Percentiles rank a stretch among this genome's conserved stretches.
phyloP scores from a whole-genome alignment of 2,113 vertebrate genomes.

The Odontophorus gujanensis region DNA sequence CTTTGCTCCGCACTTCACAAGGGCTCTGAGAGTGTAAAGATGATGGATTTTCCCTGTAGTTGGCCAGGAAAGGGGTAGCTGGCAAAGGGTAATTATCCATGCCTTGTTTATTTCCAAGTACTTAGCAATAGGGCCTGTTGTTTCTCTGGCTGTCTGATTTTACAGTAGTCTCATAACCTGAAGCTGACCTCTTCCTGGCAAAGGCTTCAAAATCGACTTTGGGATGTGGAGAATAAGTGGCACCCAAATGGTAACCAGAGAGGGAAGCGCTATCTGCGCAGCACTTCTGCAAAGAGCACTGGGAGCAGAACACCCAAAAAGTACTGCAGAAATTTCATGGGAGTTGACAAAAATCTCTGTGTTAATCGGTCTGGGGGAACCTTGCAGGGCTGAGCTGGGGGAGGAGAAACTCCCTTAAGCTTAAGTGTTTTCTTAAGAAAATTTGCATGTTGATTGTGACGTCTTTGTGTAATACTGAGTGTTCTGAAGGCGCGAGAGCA shows the following conservation, averaged over 20 bases:
- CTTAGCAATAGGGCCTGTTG: constrained; percentile 34
- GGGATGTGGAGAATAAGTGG: not conserved
- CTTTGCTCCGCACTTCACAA: not conserved
- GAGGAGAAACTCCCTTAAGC: rapidly evolving
- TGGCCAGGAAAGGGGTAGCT: constrained; percentile 38
- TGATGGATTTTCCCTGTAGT: constrained; percentile 59
- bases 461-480: not conserved
- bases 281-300: rapidly evolving
- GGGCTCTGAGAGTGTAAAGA: not conserved
- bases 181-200: constrained; percentile 2
- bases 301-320: not conserved
- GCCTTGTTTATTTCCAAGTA: constrained; percentile 54
- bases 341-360: not conserved
- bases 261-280: not conserved
- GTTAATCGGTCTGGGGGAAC: not conserved
- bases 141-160: constrained; percentile 53
- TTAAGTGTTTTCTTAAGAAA: not conserved
- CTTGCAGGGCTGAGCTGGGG: not conserved
- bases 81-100: not conserved
- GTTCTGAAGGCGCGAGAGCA: not conserved
- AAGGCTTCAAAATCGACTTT: not conserved
- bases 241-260: not conserved
- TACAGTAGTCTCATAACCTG: constrained; percentile 48
- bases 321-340: not conserved
- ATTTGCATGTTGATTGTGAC: not conserved